Base-by-base conservation (phyloP, 2,113 vertebrate species). In the Danio rerio region DNA sequence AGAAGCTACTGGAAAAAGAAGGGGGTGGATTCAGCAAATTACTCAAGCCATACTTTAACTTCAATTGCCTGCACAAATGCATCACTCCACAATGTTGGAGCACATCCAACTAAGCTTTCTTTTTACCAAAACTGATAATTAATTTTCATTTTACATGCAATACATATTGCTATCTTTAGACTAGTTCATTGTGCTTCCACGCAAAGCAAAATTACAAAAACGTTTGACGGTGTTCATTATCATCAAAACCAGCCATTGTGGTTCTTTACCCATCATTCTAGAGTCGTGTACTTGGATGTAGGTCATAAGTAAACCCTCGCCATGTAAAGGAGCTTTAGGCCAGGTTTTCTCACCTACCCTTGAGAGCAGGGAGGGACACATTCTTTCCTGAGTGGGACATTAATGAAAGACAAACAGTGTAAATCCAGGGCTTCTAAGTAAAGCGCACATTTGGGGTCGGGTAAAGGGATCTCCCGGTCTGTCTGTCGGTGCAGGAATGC, bases 331-430 rank as follows among this genome's bases (percentile, higher is more conserved):
- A 87, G 88, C 83, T 84, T 86, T 84, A 82, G 85, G 84, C 89
- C 87, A 90, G 87, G 69, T 86, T 89, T 90, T 90, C 87, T 89
- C 91, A 92, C 93, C 92, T 92, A 80, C 88, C 81, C 85, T 61
- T 73, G 82, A 89, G 87, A 89, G 86, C 87, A 86, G 88, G 88
- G 88, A 87, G 90, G 91, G 90, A 92, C 90, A 91, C 91, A 93
- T 92, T 93, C 90, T 88, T 92, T 87, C 88, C 90, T 84, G 88
- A 89, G 89, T 85, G 87, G 88, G 85, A 90, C 85, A 87, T 91
- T 93, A 94, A 94, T 94, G 93, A 94, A 95, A 94, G 89, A 92
- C 90, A 93, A 95, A 93, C 93, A 95, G 58, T 84, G 89, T 90
- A 88, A 93, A 93, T 92, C 92, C 91, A 45, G 68, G 89, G 88